Evolutionary conservation across 2,888 invertebrate species (phyloP).

Genomic region (Choristoneura rosaceana): DNA sequence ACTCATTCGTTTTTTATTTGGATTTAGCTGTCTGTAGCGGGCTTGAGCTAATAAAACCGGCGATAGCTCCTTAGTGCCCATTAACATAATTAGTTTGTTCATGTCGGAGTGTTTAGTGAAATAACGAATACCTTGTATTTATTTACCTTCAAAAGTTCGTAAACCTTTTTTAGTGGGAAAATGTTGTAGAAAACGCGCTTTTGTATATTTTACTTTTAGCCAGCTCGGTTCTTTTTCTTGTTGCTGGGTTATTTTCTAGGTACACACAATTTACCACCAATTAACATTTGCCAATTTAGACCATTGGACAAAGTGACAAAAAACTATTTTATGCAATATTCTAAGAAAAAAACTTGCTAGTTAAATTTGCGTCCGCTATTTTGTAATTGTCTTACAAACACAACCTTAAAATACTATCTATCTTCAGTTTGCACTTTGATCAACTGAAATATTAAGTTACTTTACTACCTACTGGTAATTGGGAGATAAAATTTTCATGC

Average conservation of each 20-base stretch:
- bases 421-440: no score
- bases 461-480: no score
- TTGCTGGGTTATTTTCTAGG: not conserved
- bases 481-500: not conserved
- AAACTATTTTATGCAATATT: not conserved
- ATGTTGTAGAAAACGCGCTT: not conserved
- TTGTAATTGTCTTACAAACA: no score
- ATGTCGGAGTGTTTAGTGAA: not conserved
- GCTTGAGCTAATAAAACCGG: constrained; percentile 20
- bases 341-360: no score
- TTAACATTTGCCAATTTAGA: not conserved
- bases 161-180: not conserved
- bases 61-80: constrained; percentile 21
- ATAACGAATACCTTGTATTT: not conserved
- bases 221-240: not conserved
- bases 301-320: not conserved
- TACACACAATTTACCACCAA: not conserved
- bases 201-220: not conserved
- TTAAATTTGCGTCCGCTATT: no score
- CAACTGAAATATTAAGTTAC: no score
- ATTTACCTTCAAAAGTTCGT: not conserved
- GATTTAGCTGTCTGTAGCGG: constrained; percentile 18
- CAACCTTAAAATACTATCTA: no score
- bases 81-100: constrained; percentile 31
- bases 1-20: constrained; percentile 44